These are phyloP conservation scores for Anseranas semipalmata DNA, from an alignment of 2,113 vertebrate genomes.

Conservation along the genomic window DNA sequence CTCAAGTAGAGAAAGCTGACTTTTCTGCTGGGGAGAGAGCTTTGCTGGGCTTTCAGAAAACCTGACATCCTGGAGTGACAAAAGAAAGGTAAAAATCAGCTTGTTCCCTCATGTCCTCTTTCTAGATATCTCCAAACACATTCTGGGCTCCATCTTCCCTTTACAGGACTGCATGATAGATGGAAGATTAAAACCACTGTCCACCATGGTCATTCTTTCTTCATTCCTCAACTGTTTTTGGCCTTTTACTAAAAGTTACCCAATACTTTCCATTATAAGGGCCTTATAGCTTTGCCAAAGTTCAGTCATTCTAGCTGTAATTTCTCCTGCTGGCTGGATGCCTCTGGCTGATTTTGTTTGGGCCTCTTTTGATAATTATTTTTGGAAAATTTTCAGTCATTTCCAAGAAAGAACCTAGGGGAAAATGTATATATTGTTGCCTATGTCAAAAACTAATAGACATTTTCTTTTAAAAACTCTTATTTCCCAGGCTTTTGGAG, in stretches of 20 bases:
- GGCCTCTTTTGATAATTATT: conserved; percentile 34
- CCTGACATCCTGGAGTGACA: neutral
- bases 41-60: neutral
- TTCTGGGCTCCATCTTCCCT: neutral
- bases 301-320: conserved; percentile 48
- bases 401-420: conserved; percentile 45
- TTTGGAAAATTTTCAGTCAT: conserved; percentile 23
- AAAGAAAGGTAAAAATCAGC: neutral
- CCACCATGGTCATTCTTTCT: conserved; percentile 23
- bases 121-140: neutral
- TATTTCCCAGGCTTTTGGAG: conserved; percentile 10
- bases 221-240: conserved; percentile 36
- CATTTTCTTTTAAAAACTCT: neutral
- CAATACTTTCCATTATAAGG: conserved; percentile 64
- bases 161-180: neutral
- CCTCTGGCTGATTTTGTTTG: conserved; percentile 50
- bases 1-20: neutral
- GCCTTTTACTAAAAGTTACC: conserved; percentile 33
- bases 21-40: neutral
- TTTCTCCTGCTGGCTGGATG: conserved; percentile 40
- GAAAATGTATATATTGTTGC: conserved; percentile 49
- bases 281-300: conserved; percentile 19
- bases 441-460: neutral
- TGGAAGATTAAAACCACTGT: conserved; percentile 24
- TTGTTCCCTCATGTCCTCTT: neutral